These are phyloP conservation scores for Polypedilum pembai DNA, from an alignment of 1,140 invertebrate genomes.

Conservation along the genomic window DNA sequence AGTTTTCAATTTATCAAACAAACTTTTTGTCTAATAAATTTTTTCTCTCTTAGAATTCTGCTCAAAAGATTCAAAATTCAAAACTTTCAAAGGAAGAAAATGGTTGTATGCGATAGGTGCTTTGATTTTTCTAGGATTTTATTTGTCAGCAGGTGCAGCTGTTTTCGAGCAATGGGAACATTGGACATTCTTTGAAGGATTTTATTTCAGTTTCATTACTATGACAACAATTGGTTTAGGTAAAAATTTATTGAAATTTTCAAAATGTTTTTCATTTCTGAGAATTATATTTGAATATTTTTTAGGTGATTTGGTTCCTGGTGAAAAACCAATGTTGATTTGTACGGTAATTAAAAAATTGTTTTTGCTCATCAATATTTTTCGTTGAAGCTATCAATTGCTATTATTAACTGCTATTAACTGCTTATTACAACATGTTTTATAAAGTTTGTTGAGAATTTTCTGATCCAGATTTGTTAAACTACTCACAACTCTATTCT, in stretches of 20 bases:
- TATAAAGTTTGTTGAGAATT: no score
- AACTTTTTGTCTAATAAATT: not conserved
- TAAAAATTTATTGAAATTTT: constrained; percentile 51
- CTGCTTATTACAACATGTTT: no score
- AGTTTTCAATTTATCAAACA: not conserved
- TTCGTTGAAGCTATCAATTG: no score
- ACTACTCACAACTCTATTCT: no score
- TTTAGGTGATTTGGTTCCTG: not conserved
- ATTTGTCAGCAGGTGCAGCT: constrained; percentile 58
- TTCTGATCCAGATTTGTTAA: no score
- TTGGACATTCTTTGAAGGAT: constrained; percentile 87
- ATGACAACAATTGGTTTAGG: constrained; percentile 93
- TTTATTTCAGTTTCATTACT: constrained; percentile 91
- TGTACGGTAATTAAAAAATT: constrained; percentile 68
- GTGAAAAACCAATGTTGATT: constrained; percentile 69
- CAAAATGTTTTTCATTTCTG: no score
- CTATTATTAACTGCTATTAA: no score
- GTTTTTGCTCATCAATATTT: no score
- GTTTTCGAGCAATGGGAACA: constrained; percentile 58
- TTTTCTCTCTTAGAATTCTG: not conserved
- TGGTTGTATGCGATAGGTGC: constrained; percentile 61
- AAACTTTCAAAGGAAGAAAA: constrained; percentile 42
- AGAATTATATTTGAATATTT: no score
- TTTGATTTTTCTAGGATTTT: constrained; percentile 64
- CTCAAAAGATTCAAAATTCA: constrained; percentile 28